phyloP scores from a whole-genome alignment of 2,888 invertebrate species.

The Timandra comae region DNA sequence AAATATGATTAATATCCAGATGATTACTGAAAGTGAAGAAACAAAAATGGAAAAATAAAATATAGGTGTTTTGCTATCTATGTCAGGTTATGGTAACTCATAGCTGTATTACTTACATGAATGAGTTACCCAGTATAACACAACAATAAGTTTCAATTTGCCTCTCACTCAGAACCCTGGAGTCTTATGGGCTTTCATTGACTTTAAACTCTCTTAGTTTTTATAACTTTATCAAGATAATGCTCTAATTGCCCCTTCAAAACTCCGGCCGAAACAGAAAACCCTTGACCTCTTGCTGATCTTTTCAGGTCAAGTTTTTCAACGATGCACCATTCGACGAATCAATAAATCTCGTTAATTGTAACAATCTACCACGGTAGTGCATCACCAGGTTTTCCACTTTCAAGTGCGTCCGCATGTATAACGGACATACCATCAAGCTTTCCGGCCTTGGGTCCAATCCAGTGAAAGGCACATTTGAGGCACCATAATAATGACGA shows the following conservation, averaged over 20 bases:
- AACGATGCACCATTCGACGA: slow-evolving; percentile 63
- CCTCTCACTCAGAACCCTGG: slow-evolving; percentile 76
- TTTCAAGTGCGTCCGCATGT: slow-evolving; percentile 69
- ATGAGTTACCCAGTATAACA: slow-evolving; percentile 66
- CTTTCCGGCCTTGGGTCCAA: slow-evolving; percentile 74
- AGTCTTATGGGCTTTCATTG: slow-evolving; percentile 63
- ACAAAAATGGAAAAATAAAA: slow-evolving; percentile 25
- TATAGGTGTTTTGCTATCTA: too few species aligned
- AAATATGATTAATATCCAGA: too few species aligned
- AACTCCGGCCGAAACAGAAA: slow-evolving; percentile 76
- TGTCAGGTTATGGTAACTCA: slow-evolving; percentile 55
- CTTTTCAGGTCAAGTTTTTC: slow-evolving; percentile 74
- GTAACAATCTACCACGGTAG: slow-evolving; percentile 31
- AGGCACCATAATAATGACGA: slow-evolving; percentile 75
- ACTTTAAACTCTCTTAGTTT: slow-evolving; percentile 19
- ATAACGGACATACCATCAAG: slow-evolving; percentile 74
- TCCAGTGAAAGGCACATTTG: slow-evolving; percentile 74
- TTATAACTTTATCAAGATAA: slow-evolving; percentile 27
- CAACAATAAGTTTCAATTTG: slow-evolving; percentile 48
- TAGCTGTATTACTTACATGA: slow-evolving; percentile 69
- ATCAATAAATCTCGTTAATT: slow-evolving; percentile 28
- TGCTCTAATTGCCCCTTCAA: slow-evolving; percentile 53
- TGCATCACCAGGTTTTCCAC: slow-evolving; percentile 77
- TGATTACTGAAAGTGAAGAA: slow-evolving; percentile 11
- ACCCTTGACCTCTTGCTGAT: slow-evolving; percentile 73